A percentile compares a stretch with the other conserved stretches of the same genome.
phyloP scores from a whole-genome alignment of 2,888 invertebrate genomes.

The Melanostoma scalare region DNA sequence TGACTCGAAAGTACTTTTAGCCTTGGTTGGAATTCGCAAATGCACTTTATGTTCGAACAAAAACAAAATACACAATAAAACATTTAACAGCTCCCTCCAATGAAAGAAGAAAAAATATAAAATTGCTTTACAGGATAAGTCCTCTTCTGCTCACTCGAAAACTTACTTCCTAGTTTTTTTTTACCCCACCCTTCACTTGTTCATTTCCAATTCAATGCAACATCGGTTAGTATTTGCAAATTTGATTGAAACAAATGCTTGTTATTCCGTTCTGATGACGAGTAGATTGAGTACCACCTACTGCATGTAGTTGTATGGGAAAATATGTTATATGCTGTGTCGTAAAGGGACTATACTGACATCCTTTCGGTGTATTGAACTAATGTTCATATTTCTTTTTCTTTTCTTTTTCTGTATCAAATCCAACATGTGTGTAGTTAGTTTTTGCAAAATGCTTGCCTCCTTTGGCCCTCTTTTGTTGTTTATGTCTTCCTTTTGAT shows the following conservation, averaged over 20 bases:
- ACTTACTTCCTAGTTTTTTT: not conserved
- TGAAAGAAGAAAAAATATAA: too few species aligned
- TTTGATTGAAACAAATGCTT: conserved; percentile 50
- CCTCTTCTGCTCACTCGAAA: too few species aligned
- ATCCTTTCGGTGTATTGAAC: conserved; percentile 67
- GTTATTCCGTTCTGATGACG: conserved; percentile 13
- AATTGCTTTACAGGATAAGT: too few species aligned
- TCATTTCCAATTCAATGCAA: conserved; percentile 16
- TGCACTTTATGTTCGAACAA: too few species aligned
- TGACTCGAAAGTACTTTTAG: too few species aligned
- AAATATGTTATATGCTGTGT: not conserved
- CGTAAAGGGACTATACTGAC: conserved; percentile 48
- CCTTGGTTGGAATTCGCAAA: too few species aligned
- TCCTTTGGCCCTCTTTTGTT: conserved; percentile 20
- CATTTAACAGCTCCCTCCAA: too few species aligned
- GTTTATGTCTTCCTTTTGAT: not conserved
- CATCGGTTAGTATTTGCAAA: conserved; percentile 25
- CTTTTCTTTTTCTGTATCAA: not conserved
- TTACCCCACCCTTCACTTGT: too few species aligned
- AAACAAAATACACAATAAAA: too few species aligned
- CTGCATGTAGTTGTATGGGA: not conserved
- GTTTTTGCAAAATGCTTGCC: not conserved
- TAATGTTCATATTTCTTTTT: conserved; percentile 28
- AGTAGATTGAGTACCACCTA: conserved; percentile 1
- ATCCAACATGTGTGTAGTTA: conserved; percentile 22